Percentiles rank a stretch among this genome's conserved stretches.
Evolutionary conservation across 1,140 invertebrate genomes (phyloP).

Genomic region (Zaprionus africanus): DNA sequence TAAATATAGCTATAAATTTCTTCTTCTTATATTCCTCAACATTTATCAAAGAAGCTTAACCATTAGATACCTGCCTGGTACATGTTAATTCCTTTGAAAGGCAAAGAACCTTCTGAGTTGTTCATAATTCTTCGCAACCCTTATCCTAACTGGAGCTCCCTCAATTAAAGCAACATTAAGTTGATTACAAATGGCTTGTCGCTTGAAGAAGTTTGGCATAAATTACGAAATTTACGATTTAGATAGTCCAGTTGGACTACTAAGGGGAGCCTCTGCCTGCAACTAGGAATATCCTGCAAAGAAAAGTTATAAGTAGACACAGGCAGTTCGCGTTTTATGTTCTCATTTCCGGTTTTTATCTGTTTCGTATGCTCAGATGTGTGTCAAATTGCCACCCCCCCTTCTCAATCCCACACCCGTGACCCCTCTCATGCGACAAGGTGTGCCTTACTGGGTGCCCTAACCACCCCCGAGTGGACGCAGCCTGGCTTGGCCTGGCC

Average conservation of each 20-base stretch:
- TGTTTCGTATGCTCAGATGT: conserved; percentile 51
- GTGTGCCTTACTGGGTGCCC: conserved; percentile 16
- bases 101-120: neutral
- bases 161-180: conserved; percentile 37
- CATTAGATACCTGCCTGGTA: neutral
- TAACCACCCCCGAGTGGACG: conserved; percentile 27
- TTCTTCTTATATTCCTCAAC: no score
- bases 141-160: neutral
- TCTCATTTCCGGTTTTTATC: conserved; percentile 49
- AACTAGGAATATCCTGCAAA: neutral
- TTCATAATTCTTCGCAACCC: neutral
- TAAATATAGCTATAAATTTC: no score
- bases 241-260: conserved; percentile 18
- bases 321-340: conserved; percentile 46
- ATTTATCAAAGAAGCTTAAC: neutral
- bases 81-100: neutral
- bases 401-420: neutral
- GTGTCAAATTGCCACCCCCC: conserved; percentile 41
- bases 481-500: neutral
- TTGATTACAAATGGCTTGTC: conserved; percentile 36
- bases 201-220: conserved; percentile 34
- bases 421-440: conserved; percentile 9
- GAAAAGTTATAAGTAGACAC: neutral
- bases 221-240: conserved; percentile 59
- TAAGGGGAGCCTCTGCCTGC: neutral